Evolutionary conservation across 2,797 vertebrate genomes (phyloP).

Genomic region (Heliangelus exortis): DNA sequence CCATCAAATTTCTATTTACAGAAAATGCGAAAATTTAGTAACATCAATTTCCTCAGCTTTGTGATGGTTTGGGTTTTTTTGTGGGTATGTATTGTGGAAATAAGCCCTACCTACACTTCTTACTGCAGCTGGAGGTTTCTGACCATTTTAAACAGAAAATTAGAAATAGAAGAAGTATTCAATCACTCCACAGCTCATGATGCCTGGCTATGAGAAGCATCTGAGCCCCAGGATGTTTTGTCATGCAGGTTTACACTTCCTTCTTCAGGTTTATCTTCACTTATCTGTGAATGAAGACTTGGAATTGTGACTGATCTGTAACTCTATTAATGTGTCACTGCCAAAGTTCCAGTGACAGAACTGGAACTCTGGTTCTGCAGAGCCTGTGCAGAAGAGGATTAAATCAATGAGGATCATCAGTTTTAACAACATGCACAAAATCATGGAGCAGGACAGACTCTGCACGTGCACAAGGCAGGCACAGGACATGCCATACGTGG

Average conservation of each 20-base stretch:
- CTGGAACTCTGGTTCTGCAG: not conserved
- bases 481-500: fast-evolving
- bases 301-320: not conserved
- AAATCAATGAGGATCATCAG: not conserved
- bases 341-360: not conserved
- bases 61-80: not conserved
- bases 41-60: not conserved
- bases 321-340: not conserved
- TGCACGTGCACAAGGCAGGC: fast-evolving
- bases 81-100: not conserved
- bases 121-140: not conserved
- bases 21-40: not conserved
- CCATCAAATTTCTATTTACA: not conserved
- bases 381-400: not conserved
- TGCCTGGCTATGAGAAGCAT: constrained; percentile 13
- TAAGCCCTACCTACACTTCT: not conserved
- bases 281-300: not conserved
- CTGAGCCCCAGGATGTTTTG: not conserved
- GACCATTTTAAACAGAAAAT: not conserved
- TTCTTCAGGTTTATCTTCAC: not conserved
- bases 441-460: not conserved
- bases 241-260: not conserved
- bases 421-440: not conserved
- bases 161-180: not conserved
- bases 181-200: not conserved